phyloP scores from a whole-genome alignment of 2,797 vertebrate genomes.

The Ctenochaetus hawaiiensis region DNA sequence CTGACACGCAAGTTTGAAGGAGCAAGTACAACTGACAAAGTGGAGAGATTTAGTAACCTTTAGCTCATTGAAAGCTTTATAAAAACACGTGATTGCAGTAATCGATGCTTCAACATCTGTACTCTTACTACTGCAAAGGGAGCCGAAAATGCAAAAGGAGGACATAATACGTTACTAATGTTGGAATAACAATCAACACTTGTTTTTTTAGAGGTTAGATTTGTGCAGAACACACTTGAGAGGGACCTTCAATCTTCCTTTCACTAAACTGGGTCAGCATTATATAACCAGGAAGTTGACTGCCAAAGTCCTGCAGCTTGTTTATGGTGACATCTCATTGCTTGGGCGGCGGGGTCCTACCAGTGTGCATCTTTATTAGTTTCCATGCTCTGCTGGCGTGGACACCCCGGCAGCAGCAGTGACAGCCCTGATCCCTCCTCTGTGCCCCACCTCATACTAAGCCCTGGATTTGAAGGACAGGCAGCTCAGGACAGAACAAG shows the following conservation, averaged over 20 bases:
- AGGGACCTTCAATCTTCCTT: slow-evolving; percentile 54
- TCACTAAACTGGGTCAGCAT: slow-evolving; percentile 73
- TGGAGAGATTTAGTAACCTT: slow-evolving; percentile 49
- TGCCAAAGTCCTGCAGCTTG: slow-evolving; percentile 85
- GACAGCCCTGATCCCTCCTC: slow-evolving; percentile 73
- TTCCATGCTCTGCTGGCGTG: slow-evolving; percentile 70
- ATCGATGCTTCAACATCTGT: slow-evolving; percentile 10
- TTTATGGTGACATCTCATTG: slow-evolving; percentile 85
- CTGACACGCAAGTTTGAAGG: slow-evolving; percentile 56
- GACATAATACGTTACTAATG: not conserved
- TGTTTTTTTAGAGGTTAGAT: slow-evolving; percentile 36
- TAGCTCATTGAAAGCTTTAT: slow-evolving; percentile 22
- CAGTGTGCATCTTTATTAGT: slow-evolving; percentile 84
- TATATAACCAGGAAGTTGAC: slow-evolving; percentile 82
- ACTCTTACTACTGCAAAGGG: slow-evolving; percentile 5
- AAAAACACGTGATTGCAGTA: slow-evolving; percentile 33
- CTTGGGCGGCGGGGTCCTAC: slow-evolving; percentile 77
- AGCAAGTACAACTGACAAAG: slow-evolving; percentile 50
- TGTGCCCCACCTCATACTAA: slow-evolving; percentile 71
- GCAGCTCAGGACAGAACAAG: slow-evolving; percentile 68
- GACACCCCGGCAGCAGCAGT: slow-evolving; percentile 69
- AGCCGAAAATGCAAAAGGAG: not conserved
- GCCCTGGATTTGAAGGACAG: slow-evolving; percentile 71
- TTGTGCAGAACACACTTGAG: slow-evolving; percentile 52
- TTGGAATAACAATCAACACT: slow-evolving; percentile 38